Evolutionary conservation across 2,888 invertebrate species (phyloP), one percentile per base, ranked within the genome.

Genomic region (Hoplodrina ambigua): DNA sequence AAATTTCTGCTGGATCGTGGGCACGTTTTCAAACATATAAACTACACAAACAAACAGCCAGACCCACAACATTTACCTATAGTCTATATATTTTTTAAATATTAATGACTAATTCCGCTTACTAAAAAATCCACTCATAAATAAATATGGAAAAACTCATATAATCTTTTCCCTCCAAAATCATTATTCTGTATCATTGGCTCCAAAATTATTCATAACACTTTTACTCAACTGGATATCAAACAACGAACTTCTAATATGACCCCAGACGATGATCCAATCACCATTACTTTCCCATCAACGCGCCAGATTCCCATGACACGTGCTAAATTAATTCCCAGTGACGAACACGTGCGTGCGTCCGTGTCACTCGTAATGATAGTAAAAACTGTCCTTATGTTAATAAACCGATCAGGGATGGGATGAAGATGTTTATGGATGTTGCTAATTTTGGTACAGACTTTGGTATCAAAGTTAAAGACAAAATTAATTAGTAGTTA

Each of bases 281-380:
- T 81, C 71, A 70, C 69, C 71, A 81, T 74, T 62, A 81, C 49
- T 77, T 68, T 25, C 19, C 62, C 30, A 72, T 74, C 63, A 59
- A 61, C 61, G 61, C 49, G 67, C 70, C 82, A 72, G 77, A 75
- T 62, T 66, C 61, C 62, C 66, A 62, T 64, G 70, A 68, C 68
- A 84, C 79, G 79, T 82, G 78, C 69, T 72, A 64, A 78, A 78
- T 82, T 82, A 67, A 69, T 80, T 67, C 72, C 72, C 74, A 70
- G 44, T 78, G 68, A 53, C n/a, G 17, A 57, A 75, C 82, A 83
- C 75, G 68, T 81, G 83, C 68, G 78, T 72, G 52, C 49, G 41
- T 54, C 54, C 62, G 46, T 74, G 79, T 81, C 83, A 68, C 59
- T 30, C 15, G 61, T 75, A 75, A 82, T 85, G 70, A 78, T 50